Conservation (phyloP, 2,888 invertebrate species). For the Drosophila parthenogenetica region DNA sequence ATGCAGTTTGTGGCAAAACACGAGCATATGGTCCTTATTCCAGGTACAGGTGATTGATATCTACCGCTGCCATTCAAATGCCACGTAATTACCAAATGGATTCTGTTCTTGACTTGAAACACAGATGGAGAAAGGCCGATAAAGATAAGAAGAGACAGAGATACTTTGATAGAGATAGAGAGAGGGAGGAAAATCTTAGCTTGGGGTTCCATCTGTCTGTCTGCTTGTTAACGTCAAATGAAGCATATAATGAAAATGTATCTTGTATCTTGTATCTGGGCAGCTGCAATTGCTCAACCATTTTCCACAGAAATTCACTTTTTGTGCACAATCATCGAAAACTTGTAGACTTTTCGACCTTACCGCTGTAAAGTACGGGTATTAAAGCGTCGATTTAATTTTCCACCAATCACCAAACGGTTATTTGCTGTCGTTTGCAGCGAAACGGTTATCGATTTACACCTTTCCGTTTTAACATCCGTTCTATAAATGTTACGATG, state of each 20-base stretch:
- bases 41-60: constrained; percentile 41
- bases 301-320: constrained; percentile 12
- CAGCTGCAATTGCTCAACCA: constrained; percentile 25
- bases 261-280: constrained; percentile 9
- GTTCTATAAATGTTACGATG: constrained; percentile 23
- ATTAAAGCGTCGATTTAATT: constrained; percentile 27
- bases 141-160: not conserved
- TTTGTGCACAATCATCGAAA: constrained; percentile 8
- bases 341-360: constrained; percentile 3
- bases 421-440: constrained; percentile 15
- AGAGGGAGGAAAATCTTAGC: not conserved
- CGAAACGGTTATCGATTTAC: constrained; percentile 26
- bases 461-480: constrained; percentile 35
- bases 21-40: constrained; percentile 22
- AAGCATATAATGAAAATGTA: constrained; percentile 34
- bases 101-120: constrained; percentile 24
- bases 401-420: constrained; percentile 26
- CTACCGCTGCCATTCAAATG: constrained; percentile 41
- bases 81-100: constrained; percentile 41
- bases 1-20: constrained; percentile 14
- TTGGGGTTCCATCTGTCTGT: not conserved
- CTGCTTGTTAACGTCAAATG: constrained; percentile 36
- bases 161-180: not conserved
- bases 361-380: constrained; percentile 38
- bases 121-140: not conserved